Conservation (phyloP, 2,113 vertebrate genomes). For the Cyprinus carpio region DNA sequence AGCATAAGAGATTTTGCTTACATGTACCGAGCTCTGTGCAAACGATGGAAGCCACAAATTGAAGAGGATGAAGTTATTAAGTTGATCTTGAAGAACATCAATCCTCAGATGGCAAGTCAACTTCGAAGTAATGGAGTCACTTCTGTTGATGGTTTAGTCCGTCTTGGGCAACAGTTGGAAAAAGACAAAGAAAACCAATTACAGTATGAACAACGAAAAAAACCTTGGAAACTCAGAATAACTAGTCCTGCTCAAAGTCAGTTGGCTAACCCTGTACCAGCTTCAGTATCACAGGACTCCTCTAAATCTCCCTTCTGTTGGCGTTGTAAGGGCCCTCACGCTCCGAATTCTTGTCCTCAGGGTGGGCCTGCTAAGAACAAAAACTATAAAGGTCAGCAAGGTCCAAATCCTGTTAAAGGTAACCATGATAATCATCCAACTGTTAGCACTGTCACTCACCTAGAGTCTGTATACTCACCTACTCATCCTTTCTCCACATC, state of each 20-base stretch:
- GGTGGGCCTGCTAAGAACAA: background rate
- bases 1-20: background rate
- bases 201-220: too few species aligned
- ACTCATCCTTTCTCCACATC: background rate
- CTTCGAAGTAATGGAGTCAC: too few species aligned
- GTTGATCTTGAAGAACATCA: too few species aligned
- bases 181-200: too few species aligned
- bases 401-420: background rate
- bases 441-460: background rate
- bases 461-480: background rate
- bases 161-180: too few species aligned
- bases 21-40: background rate
- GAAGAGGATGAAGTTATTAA: too few species aligned
- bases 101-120: too few species aligned
- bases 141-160: too few species aligned
- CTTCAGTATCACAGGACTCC: background rate
- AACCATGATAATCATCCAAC: background rate
- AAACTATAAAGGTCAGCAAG: background rate
- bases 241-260: too few species aligned
- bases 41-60: too few species aligned
- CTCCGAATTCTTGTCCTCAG: background rate
- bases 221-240: too few species aligned
- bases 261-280: background rate
- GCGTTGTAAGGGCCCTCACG: background rate
- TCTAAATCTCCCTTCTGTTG: background rate